These are phyloP conservation scores for Misgurnus mizolepis DNA, from an alignment of 2,113 vertebrate species.

Conservation along the genomic window DNA sequence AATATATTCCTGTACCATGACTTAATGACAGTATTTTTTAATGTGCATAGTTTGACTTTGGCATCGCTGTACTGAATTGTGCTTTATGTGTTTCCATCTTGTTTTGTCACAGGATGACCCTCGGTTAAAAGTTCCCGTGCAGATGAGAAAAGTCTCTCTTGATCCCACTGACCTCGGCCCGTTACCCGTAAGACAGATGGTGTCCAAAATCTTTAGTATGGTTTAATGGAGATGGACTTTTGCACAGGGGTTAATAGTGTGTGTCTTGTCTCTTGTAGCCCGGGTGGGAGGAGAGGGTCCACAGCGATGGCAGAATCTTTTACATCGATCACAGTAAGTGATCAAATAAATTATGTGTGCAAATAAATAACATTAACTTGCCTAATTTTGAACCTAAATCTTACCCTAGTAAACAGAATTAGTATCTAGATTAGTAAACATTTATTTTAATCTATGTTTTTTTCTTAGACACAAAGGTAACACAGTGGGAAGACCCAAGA, in stretches of 20 bases:
- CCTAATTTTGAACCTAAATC: too few species aligned
- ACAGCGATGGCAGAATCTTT: constrained; percentile 91
- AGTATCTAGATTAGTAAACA: too few species aligned
- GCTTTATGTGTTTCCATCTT: constrained; percentile 55
- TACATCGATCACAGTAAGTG: constrained; percentile 96
- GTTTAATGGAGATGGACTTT: not conserved
- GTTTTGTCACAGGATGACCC: constrained; percentile 87
- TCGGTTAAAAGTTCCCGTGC: constrained; percentile 82
- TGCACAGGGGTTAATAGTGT: not conserved
- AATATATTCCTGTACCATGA: too few species aligned
- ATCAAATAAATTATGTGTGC: not conserved
- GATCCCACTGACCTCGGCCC: constrained; percentile 88
- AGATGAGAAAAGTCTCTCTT: constrained; percentile 75
- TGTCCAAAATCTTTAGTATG: not conserved
- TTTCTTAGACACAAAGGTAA: constrained; percentile 86
- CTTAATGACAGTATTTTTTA: not conserved
- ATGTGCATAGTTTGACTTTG: not conserved
- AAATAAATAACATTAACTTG: not conserved
- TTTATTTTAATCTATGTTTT: not conserved
- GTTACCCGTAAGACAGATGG: constrained; percentile 81
- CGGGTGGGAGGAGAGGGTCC: constrained; percentile 95
- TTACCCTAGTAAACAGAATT: too few species aligned
- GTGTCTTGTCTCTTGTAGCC: constrained; percentile 74
- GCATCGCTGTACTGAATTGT: not conserved
- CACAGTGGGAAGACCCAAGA: constrained; percentile 97